Evolutionary conservation across 2,113 vertebrate genomes (phyloP), one percentile per base, ranked within the genome.

Genomic region (Sminthopsis crassicaudata): DNA sequence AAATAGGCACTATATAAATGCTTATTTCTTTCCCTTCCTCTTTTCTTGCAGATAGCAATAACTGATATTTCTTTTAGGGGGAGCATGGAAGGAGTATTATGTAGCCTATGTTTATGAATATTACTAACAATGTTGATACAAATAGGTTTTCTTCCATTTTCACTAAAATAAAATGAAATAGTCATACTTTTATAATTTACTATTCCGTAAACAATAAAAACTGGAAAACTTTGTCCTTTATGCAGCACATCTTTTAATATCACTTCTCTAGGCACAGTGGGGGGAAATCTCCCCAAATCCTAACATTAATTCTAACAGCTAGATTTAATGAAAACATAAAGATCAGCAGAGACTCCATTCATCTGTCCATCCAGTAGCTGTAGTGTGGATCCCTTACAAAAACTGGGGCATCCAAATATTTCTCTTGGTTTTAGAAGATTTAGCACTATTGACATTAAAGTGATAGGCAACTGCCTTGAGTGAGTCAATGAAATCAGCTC

Each of bases 381-480:
- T 95, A 91, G 50, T 97, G 95, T 96, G 95, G 4, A 48, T 90
- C 46, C 97, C 89, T 89, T 52, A 91, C 24, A 94, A 90, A 97
- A 93, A 53, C 53, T 90, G 52, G 93, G 92, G 46, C 96, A 92
- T 95, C 94, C 93, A 94, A 93, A 96, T 90, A 90, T 91, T 93
- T 90, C 93, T 89, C 26, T 0, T n/a, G 89, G 53, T 94, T 0
- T 95, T 94, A 92, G 93, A 96, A 94, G 54, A 48, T n/a, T 96
- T 97, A 76, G 93, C 97, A 97, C 91, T 46, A 57, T 46, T 0
- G 2, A 94, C 89, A 94, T 97, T 97, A 97, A 95, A 96, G 95
- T 97, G 92, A 96, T 89, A 96, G 96, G 95, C 46, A 92, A 30
- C 91, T 96, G 67, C 16, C 16, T 96, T 97, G 97, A 96, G 94